Conservation (phyloP, 2,888 invertebrate genomes). For the Perizoma flavofasciatum region DNA sequence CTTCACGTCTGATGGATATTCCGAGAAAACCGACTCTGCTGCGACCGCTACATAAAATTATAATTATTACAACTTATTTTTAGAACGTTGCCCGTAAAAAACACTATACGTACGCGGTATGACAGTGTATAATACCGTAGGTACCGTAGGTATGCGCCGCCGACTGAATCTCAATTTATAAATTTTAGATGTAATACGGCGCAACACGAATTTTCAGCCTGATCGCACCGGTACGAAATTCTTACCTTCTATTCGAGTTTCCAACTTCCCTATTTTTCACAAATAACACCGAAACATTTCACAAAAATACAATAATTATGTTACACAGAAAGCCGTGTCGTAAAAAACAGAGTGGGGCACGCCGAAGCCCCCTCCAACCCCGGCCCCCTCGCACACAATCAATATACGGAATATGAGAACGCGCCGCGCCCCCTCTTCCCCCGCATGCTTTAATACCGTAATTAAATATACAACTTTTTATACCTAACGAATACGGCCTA, state of each 20-base stretch:
- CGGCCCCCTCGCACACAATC: conserved; percentile 84
- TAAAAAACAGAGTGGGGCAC: conserved; percentile 85
- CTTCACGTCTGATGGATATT: conserved; percentile 71
- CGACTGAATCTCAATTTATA: conserved; percentile 80
- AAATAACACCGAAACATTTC: conserved; percentile 83
- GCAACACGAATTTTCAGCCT: conserved; percentile 62
- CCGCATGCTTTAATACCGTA: conserved; percentile 84
- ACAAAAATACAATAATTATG: conserved; percentile 84
- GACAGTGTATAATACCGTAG: conserved; percentile 82
- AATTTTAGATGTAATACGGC: conserved; percentile 72
- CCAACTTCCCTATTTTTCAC: conserved; percentile 80
- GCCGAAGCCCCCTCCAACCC: conserved; percentile 83
- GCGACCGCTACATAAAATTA: conserved; percentile 84
- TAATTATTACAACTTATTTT: conserved; percentile 85
- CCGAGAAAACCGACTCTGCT: conserved; percentile 78
- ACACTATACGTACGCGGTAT: conserved; percentile 84
- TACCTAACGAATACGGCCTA: conserved; percentile 63
- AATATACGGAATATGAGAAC: conserved; percentile 85
- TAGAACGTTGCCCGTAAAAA: conserved; percentile 85
- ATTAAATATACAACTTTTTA: conserved; percentile 83
- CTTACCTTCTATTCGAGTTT: conserved; percentile 79
- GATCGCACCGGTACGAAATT: conserved; percentile 61
- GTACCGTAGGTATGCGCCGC: conserved; percentile 76
- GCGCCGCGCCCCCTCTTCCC: conserved; percentile 82
- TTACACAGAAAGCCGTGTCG: conserved; percentile 85